Percentiles rank a stretch among this genome's conserved stretches.
Evolutionary conservation across 2,888 invertebrate genomes (phyloP).

Genomic region (Sepioteuthis lessoniana): DNA sequence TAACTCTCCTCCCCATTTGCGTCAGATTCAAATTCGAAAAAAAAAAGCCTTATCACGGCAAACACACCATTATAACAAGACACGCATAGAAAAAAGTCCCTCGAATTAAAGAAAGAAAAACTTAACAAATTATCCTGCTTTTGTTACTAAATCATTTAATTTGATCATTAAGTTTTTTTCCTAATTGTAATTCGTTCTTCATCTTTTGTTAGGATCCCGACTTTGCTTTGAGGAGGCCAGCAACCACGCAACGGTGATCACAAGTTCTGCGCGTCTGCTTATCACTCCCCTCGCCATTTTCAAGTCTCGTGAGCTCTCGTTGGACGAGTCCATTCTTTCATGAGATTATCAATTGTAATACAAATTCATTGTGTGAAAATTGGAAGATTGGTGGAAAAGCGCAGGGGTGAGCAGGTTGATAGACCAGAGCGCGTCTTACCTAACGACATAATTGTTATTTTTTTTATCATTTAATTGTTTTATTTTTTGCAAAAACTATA

Average conservation of each 20-base stretch:
- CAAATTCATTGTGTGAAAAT: background rate
- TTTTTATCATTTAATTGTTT: too few relatives aligned
- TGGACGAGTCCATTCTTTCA: slow-evolving; percentile 6
- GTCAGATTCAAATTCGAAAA: too few relatives aligned
- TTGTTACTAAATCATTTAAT: background rate
- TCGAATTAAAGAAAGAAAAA: too few relatives aligned
- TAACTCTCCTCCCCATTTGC: too few relatives aligned
- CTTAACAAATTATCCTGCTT: background rate
- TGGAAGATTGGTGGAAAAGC: background rate
- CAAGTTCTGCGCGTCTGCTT: background rate
- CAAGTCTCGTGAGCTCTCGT: slow-evolving; percentile 33
- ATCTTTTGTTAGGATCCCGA: background rate
- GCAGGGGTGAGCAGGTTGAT: background rate
- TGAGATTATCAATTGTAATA: background rate
- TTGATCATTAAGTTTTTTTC: background rate
- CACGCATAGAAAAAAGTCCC: too few relatives aligned
- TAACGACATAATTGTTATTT: too few relatives aligned
- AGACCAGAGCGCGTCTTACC: background rate
- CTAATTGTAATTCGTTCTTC: background rate
- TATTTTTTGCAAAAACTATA: background rate
- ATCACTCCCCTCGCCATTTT: slow-evolving; percentile 10
- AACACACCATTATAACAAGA: too few relatives aligned
- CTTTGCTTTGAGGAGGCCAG: background rate
- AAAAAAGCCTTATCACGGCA: too few relatives aligned
- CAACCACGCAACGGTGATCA: background rate